Evolutionary conservation across 37 sponge, comb jelly and placozoan species (phyloP), one percentile per base, ranked within the genome.

Genomic region (Ianthella basta): DNA sequence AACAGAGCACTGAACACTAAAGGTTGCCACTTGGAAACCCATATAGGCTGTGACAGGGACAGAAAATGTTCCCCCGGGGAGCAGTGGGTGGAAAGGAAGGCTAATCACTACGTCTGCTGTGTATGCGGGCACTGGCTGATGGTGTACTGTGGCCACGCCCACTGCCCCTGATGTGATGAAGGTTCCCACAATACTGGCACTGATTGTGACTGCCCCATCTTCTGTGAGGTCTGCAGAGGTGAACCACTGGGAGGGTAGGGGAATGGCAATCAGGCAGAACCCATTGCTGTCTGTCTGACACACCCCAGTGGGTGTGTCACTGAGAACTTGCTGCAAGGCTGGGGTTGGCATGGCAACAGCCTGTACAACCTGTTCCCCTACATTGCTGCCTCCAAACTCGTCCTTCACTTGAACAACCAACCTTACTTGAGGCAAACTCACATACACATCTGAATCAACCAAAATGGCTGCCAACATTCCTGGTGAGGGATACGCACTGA

Each of bases 181-280:
- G 15, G 88, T 80, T 21, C 67, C 35, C 27, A 85, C 74, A 23
- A 92, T 37, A 12, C 82, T 57, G 10, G 69, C 53, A 5, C 37
- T 54, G 15, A 88, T 57, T 23, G 83, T 68, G 50, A 75, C 77
- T 0, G 18, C 18, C 6, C 82, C 88, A 12, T 60, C 66, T 10
- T 6, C 16, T 61, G 64, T 61, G 25, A 61, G 64, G 29, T 57
- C 68, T 15, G 32, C 13, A 55, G 53, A 44, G 34, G 44, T 53
- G 69, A 92, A 93, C 91, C 91, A 87, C 0, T 41, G 37, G 16
- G 15, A 32, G n/a, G 91, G 94, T 36, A 93, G 36, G 34, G 69
- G 2, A 10, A 88, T 44, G 54, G 86, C 23, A 0, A 70, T 80
- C 0, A 85, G 59, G 70, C 91, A 90, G 1, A 85, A 79, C 0